These are phyloP conservation scores for Capitella teleta DNA, from an alignment of 1,140 invertebrate species.

Conservation along the genomic window DNA sequence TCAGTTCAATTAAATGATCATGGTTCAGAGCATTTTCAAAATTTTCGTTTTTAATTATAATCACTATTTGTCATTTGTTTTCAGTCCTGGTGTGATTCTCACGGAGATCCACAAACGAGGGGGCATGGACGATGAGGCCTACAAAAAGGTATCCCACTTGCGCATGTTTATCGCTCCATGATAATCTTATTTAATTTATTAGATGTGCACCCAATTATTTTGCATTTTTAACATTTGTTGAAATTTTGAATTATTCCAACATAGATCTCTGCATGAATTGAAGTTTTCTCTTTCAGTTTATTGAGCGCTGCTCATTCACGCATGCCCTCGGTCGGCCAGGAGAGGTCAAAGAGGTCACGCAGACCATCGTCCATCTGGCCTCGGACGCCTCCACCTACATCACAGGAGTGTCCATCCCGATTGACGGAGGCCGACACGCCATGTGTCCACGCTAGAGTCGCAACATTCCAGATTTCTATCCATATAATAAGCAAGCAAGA, in stretches of 20 bases:
- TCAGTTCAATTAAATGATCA: too few relatives aligned
- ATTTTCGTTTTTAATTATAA: too few relatives aligned
- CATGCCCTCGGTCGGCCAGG: constrained; percentile 71
- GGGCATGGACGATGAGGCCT: constrained; percentile 59
- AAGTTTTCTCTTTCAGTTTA: constrained; percentile 48
- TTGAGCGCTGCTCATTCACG: constrained; percentile 60
- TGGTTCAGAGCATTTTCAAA: too few relatives aligned
- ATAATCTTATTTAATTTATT: too few relatives aligned
- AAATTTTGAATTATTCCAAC: too few relatives aligned
- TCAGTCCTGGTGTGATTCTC: constrained; percentile 49
- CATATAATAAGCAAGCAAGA: too few relatives aligned
- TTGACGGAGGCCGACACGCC: constrained; percentile 70
- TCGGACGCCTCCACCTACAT: constrained; percentile 66
- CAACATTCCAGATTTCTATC: too few relatives aligned
- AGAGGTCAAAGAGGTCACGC: constrained; percentile 62
- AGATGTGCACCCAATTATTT: too few relatives aligned
- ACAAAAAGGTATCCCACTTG: constrained; percentile 54
- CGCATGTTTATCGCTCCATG: too few relatives aligned
- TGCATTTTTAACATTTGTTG: too few relatives aligned
- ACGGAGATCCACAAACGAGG: constrained; percentile 67
- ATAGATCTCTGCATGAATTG: too few relatives aligned
- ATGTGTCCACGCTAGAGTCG: constrained; percentile 62
- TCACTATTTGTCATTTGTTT: too few relatives aligned
- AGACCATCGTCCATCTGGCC: constrained; percentile 71
- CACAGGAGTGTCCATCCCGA: constrained; percentile 64